Base-by-base conservation (phyloP, 2,797 vertebrate species). In the Gymnothorax reevesii region DNA sequence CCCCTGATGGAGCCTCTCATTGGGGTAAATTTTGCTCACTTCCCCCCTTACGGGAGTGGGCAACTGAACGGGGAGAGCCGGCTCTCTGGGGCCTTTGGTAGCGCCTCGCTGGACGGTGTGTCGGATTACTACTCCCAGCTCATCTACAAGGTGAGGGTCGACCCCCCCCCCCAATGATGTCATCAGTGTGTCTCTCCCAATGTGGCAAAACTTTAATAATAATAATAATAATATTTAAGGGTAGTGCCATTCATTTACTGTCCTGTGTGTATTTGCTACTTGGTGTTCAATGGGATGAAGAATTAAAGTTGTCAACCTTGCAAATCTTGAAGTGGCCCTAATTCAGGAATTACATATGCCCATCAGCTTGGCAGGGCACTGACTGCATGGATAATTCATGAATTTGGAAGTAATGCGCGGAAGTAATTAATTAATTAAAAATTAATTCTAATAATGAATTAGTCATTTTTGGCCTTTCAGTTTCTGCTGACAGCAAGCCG, bases 101-200 rank as follows among this genome's bases (percentile, higher is more conserved):
- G 97, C 57, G 99, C 98, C 62, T 96, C 98, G 55, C 96, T 99
- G 83, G 98, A 99, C 85, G 98, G 99, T 83, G 97, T 98, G 90
- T 99, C 98, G 59, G 99, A 99, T 95, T 99, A 99, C 95, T 99
- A 99, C 94, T 98, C 99, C 91, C 98, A 99, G 87, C 96, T 99
- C 91, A 97, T 98, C 91, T 98, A 98, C 95, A 99, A 99, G 97
- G 99, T 99, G 92, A 90, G 89, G 15, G 10, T 54, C 7, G 55
- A 5, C 13, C 27, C 27, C 54, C 33, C 33, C 33, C 33, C 2
- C 33, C 15, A 12, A 84, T 84, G 15, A 84, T 52, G 20, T 66
- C 64, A 66, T 7, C 64, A 7, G 22, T n/a, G 12, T 22, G 20
- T 66, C 64, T 17, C 15, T 22, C 22, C 20, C 64, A 66, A 69